Evolutionary conservation across 2,113 vertebrate species (phyloP), one percentile per base, ranked within the genome.

Genomic region (Todiramphus saurophagus): DNA sequence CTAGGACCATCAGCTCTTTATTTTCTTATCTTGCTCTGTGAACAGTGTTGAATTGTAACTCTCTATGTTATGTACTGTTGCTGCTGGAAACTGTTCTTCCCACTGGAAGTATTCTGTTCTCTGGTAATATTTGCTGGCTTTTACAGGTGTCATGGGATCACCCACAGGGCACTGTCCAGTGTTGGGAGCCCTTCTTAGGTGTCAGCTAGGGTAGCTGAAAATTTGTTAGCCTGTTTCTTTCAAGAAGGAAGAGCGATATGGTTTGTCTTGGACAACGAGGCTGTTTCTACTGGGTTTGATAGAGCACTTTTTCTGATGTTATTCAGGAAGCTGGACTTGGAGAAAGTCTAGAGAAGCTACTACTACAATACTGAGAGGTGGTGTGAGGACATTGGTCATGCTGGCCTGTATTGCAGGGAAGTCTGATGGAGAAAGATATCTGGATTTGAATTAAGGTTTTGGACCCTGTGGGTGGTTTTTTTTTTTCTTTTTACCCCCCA

Each of bases 231-330:
- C 7, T 33, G 1, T 43, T 73, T 56, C 16, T 78, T 79, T 74
- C 24, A 41, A 35, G 3, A 11, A 13, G 15, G 12, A 58, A 43
- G 9, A 23, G 64, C 46, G 64, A 44, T 19, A 27, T 5, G 1
- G 17, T 28, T 35, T 28, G 30, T 4, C 25, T 39, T 58, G 51
- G 58, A 35, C 5, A 69, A 41, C 0, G 1, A 2, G 21, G 5
- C 8, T 43, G 18, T 59, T 64, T n/a, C 5, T 19, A 64, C n/a
- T 48, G n/a, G 4, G 21, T 74, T 46, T 74, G 41, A 56, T 6
- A 43, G 25, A 68, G 13, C 11, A n/a, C 3, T 33, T 76, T 80
- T 50, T 46, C 13, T 2, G 2, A 23, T 70, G 30, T 7, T 63
- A 4, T 28, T 89, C 16, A 13, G 60, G 35, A 67, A 58, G 31